Evolutionary conservation across 2,113 vertebrate species (phyloP).

Genomic region (Pteronura brasiliensis): DNA sequence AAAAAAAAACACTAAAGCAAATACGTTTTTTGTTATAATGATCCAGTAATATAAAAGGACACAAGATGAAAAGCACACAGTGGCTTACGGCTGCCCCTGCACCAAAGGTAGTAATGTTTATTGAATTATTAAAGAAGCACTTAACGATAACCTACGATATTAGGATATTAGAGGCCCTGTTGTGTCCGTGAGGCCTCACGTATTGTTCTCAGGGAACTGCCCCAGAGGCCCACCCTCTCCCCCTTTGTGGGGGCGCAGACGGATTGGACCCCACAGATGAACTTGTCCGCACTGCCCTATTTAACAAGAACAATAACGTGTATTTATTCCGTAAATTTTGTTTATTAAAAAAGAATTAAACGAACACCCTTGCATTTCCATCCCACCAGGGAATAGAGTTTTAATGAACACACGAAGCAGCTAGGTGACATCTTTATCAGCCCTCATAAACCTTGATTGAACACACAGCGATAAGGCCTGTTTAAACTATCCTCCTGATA

Average conservation of each 20-base stretch:
- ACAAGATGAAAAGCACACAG: constrained; percentile 68
- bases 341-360: constrained; percentile 63
- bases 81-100: constrained; percentile 83
- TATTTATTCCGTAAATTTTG: constrained; percentile 11
- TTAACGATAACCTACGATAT: constrained; percentile 28
- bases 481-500: constrained; percentile 98
- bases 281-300: not conserved
- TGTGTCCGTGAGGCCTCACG: not conserved
- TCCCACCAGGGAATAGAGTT: constrained; percentile 77
- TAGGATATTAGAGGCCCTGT: not conserved
- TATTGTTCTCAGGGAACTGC: not conserved
- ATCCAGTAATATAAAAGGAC: constrained; percentile 15
- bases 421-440: constrained; percentile 94
- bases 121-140: constrained; percentile 91
- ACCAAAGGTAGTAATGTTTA: constrained; percentile 80
- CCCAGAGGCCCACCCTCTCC: rapidly evolving
- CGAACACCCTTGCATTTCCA: constrained; percentile 52
- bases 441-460: constrained; percentile 99
- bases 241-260: too few relatives aligned
- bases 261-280: not conserved
- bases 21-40: constrained; percentile 34
- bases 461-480: constrained; percentile 97
- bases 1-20: not conserved
- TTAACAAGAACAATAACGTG: not conserved
- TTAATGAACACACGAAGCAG: constrained; percentile 86